Evolutionary conservation across 1,140 invertebrate genomes (phyloP).

Genomic region (Homarus americanus): DNA sequence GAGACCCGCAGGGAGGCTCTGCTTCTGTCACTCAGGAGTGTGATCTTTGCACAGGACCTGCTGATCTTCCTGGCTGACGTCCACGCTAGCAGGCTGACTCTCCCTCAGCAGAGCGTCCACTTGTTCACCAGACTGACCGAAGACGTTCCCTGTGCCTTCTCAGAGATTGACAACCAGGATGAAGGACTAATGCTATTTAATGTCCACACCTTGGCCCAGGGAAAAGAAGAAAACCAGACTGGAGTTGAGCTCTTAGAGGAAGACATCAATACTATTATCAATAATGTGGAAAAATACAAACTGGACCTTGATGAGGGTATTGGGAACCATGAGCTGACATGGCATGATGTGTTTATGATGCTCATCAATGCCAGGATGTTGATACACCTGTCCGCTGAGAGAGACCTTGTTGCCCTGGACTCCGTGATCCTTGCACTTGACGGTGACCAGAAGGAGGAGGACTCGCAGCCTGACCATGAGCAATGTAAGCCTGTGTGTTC

Average conservation of each 20-base stretch:
- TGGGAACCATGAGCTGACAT: background rate
- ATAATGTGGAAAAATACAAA: background rate
- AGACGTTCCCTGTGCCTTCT: conserved; percentile 31
- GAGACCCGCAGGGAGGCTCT: background rate
- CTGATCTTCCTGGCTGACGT: background rate
- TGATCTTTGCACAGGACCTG: background rate
- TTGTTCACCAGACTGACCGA: background rate
- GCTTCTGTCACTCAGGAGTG: background rate
- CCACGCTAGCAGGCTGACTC: background rate
- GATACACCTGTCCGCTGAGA: background rate
- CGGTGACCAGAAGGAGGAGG: background rate
- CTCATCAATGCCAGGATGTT: background rate
- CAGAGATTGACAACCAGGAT: background rate
- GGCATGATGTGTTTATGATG: background rate
- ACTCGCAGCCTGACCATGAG: background rate
- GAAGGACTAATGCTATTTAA: background rate
- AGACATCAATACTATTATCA: background rate
- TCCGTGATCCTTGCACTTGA: background rate
- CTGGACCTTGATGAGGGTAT: background rate
- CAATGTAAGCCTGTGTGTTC: background rate
- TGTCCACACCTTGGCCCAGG: background rate
- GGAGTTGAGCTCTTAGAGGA: background rate
- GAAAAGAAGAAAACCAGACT: background rate
- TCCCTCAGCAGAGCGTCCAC: background rate
- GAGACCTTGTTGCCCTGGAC: background rate